phyloP scores from a whole-genome alignment of 2,113 vertebrate species.

The Malurus alboscapulatus region DNA sequence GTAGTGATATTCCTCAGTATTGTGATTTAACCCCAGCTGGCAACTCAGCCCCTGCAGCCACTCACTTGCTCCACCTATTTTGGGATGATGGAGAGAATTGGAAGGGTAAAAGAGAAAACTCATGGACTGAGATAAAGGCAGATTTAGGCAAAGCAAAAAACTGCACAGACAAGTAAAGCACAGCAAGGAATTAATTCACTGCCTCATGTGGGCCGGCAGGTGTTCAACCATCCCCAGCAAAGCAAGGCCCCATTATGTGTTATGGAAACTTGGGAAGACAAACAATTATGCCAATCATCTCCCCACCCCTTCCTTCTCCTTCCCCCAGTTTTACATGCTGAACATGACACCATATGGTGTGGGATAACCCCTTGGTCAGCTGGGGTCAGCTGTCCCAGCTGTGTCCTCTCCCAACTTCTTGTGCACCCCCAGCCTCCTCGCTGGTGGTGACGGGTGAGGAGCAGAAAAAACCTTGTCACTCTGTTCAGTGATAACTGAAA shows the following conservation, averaged over 20 bases:
- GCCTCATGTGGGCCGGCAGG: neutral
- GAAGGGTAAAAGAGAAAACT: neutral
- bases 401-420: neutral
- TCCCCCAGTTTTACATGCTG: neutral
- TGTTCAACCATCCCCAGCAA: neutral
- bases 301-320: neutral
- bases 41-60: rapidly evolving
- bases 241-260: neutral
- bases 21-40: neutral
- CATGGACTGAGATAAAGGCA: neutral
- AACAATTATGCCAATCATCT: neutral
- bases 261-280: neutral
- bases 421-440: neutral
- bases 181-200: neutral
- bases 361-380: neutral
- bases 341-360: neutral
- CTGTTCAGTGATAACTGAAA: neutral
- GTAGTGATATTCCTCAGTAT: neutral
- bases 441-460: neutral
- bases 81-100: neutral
- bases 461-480: neutral
- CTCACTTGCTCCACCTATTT: rapidly evolving
- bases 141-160: neutral
- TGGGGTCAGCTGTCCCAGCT: neutral
- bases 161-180: neutral